Evolutionary conservation across 1,140 invertebrate species (phyloP).

Genomic region (Phortica variegata): DNA sequence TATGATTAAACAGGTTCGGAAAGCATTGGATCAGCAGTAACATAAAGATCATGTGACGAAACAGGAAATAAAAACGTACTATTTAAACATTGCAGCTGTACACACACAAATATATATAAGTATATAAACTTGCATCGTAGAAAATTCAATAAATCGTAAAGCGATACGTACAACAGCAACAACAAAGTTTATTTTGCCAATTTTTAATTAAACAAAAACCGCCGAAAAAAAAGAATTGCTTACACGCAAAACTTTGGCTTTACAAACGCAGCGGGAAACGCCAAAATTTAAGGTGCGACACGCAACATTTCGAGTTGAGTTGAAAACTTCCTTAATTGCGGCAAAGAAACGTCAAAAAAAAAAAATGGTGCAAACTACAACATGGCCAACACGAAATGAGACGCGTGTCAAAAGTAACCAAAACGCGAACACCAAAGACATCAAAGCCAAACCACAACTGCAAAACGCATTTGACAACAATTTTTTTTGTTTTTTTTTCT

Average conservation of each 20-base stretch:
- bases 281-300: conserved; percentile 23
- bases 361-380: no score
- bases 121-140: conserved; percentile 19
- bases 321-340: no score
- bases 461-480: no score
- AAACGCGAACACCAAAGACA: no score
- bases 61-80: conserved; percentile 18
- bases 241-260: neutral
- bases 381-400: conserved; percentile 4
- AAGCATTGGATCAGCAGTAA: conserved; percentile 2
- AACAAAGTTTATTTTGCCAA: no score
- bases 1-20: conserved; percentile 70
- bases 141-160: conserved; percentile 19
- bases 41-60: conserved; percentile 23
- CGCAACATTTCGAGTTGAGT: no score
- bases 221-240: conserved; percentile 11
- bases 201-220: no score
- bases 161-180: conserved; percentile 22
- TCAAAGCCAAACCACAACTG: no score
- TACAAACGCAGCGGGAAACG: neutral
- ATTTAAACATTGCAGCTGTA: conserved; percentile 43
- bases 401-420: conserved; percentile 40
- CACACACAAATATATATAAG: conserved; percentile 37
- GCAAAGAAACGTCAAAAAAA: no score
- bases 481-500: no score